Percentiles rank a stretch among this genome's conserved stretches.
These are phyloP conservation scores for Harpagus bidentatus DNA, from an alignment of 2,113 vertebrate species.

Conservation along the genomic window DNA sequence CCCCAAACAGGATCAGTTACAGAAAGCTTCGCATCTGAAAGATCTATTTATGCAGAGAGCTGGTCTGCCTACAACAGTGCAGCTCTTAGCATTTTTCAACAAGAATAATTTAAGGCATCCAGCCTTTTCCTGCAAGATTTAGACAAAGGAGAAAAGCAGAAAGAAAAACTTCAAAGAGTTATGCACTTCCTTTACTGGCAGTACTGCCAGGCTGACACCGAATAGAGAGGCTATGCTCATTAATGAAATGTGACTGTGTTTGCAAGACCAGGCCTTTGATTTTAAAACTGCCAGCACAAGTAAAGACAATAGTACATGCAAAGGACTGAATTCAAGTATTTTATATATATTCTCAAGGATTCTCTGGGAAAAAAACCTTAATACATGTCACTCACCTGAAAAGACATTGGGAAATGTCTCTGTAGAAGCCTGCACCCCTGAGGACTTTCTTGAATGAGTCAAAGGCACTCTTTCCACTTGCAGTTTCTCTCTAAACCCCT, in stretches of 20 bases:
- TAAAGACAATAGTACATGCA: not conserved
- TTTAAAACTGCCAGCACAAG: not conserved
- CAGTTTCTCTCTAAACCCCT: slow-evolving; percentile 51
- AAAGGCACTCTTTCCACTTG: slow-evolving; percentile 72
- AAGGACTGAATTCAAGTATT: not conserved
- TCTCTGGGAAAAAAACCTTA: not conserved
- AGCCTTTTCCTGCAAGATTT: not conserved
- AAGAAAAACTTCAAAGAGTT: slow-evolving; percentile 44
- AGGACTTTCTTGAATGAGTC: slow-evolving; percentile 71
- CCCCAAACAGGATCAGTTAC: not conserved
- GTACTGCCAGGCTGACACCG: not conserved
- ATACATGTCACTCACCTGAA: slow-evolving; percentile 79
- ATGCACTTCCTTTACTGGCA: slow-evolving; percentile 14
- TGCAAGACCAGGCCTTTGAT: not conserved
- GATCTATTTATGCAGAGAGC: not conserved
- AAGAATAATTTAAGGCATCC: not conserved
- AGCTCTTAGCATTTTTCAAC: not conserved
- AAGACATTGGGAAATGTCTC: slow-evolving; percentile 89
- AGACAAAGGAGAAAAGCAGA: slow-evolving; percentile 1
- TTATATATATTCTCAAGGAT: not conserved
- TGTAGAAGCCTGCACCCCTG: slow-evolving; percentile 76
- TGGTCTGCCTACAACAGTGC: not conserved
- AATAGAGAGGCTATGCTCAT: not conserved
- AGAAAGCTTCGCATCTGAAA: not conserved
- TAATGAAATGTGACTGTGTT: not conserved